Evolutionary conservation across 1,140 invertebrate genomes (phyloP), one percentile per base, ranked within the genome.

Genomic region (Hyphantria cunea): DNA sequence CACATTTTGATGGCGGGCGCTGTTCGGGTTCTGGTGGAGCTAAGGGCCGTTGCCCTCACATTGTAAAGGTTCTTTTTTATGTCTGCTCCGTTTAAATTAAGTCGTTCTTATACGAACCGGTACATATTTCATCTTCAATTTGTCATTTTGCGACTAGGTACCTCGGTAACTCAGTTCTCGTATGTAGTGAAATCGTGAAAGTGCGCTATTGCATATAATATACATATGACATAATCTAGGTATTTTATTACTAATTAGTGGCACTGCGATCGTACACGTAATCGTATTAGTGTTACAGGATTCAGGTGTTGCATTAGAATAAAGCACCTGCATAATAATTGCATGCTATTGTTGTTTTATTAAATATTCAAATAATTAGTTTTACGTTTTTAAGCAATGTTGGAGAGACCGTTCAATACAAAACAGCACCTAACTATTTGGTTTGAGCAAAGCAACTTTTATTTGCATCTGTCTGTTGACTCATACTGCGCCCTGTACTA

Each of bases 61-160:
- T 58, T 58, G 56, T 37, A 51, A 60, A 60, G 56, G 48, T 33
- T 60, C 31, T 47, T 60, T 60, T 58, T 60, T 59, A 60, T 42
- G 56, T 51, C 56, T 41, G 37, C 48, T 15, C 48, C 25, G 34
- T 41, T 51, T 58, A 48, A 44, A 58, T 7, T 25, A 25, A 25
- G 17, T 25, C 17, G 17, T 25, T 25, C 17, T 25, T 25, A 25
- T 25, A 25, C 2, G 17, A 25, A 25, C 5, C 17, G 2, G 17
- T 25, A 25, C 17, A 5, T 25, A 25, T 25, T 25, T 25, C 17
- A 5, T 5, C 17, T 25, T 25, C 17, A 25, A 25, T 25, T 25
- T 25, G 17, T 25, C 17, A 25, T 25, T 1, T 25, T 25, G 1
- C 17, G 5, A 25, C 5, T 3, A 25, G 5, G 17, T 25, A 25